These are phyloP conservation scores for Adrianichthys oophorus DNA, from an alignment of 2,797 vertebrate species.

Conservation along the genomic window DNA sequence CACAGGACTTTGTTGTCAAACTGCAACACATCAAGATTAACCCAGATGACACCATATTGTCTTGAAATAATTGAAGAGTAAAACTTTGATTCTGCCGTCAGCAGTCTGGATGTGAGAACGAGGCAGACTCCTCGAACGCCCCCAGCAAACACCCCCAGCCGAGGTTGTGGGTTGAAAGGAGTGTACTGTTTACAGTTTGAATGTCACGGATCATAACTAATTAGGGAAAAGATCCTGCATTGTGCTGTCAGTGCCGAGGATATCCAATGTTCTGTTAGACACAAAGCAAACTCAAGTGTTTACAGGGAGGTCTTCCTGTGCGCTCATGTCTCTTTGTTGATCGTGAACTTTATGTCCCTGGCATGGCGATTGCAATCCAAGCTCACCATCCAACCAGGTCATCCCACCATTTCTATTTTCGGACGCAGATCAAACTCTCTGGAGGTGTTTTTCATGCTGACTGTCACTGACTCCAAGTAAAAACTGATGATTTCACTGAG, in stretches of 20 bases:
- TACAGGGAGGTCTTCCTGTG: slow-evolving; percentile 38
- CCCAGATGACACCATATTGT: too few relatives aligned
- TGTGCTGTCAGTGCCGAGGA: slow-evolving; percentile 16
- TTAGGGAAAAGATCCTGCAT: slow-evolving; percentile 24
- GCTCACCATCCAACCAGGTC: not conserved
- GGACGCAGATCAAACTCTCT: too few relatives aligned
- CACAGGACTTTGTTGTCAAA: too few relatives aligned
- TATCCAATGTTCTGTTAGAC: slow-evolving; percentile 25
- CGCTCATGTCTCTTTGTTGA: slow-evolving; percentile 7
- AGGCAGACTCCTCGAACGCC: too few relatives aligned
- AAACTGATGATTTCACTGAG: not conserved
- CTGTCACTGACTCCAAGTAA: not conserved
- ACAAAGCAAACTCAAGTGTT: slow-evolving; percentile 38
- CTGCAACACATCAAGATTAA: too few relatives aligned
- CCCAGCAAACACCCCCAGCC: not conserved
- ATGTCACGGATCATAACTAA: slow-evolving; percentile 7
- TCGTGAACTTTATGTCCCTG: slow-evolving; percentile 8
- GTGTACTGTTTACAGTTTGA: not conserved
- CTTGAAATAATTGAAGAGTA: too few relatives aligned
- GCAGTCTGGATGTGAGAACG: too few relatives aligned
- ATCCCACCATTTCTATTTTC: not conserved
- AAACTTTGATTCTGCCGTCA: too few relatives aligned
- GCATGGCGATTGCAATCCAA: not conserved
- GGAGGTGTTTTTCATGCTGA: not conserved
- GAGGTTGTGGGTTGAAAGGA: slow-evolving; percentile 7